A percentile compares a stretch with the other conserved stretches of the same genome.
Evolutionary conservation across 2,797 vertebrate genomes (phyloP).

Genomic region (Knipowitschia caucasica): DNA sequence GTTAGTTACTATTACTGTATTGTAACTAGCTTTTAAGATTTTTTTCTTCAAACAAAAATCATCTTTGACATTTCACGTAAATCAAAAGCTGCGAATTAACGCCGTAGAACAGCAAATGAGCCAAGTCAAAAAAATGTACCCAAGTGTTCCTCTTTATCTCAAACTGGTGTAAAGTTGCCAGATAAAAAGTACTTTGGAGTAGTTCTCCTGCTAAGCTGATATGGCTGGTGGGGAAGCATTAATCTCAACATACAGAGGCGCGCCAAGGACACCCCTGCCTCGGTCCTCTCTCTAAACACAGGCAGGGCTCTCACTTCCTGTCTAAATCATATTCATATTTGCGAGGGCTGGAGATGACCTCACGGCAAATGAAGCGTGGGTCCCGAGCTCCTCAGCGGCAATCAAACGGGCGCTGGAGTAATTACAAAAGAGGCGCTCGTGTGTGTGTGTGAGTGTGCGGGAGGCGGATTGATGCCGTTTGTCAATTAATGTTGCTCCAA

Average conservation of each 20-base stretch:
- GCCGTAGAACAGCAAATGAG: conserved; percentile 29
- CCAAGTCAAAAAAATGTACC: conserved; percentile 38
- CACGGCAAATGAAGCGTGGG: conserved; percentile 77
- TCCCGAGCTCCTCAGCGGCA: conserved; percentile 73
- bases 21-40: no score
- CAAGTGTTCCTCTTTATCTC: conserved; percentile 49
- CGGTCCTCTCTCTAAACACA: conserved; percentile 16
- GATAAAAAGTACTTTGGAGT: conserved; percentile 62
- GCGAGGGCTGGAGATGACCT: conserved; percentile 75
- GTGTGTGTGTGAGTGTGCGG: conserved; percentile 41
- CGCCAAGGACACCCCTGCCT: conserved; percentile 59
- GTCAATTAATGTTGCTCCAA: conserved; percentile 83
- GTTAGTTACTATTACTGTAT: no score
- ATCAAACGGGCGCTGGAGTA: conserved; percentile 72
- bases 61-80: neutral
- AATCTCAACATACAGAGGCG: conserved; percentile 64
- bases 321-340: conserved; percentile 76
- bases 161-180: conserved; percentile 58
- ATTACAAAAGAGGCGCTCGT: conserved; percentile 77
- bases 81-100: conserved; percentile 40
- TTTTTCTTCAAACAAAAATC: neutral
- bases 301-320: conserved; percentile 51
- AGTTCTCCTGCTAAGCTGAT: conserved; percentile 64
- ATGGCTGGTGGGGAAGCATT: conserved; percentile 72
- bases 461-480: conserved; percentile 81